A percentile compares a stretch with the other conserved stretches of the same genome.
phyloP scores from a whole-genome alignment of 2,113 vertebrate species.

The Aythya baeri region DNA sequence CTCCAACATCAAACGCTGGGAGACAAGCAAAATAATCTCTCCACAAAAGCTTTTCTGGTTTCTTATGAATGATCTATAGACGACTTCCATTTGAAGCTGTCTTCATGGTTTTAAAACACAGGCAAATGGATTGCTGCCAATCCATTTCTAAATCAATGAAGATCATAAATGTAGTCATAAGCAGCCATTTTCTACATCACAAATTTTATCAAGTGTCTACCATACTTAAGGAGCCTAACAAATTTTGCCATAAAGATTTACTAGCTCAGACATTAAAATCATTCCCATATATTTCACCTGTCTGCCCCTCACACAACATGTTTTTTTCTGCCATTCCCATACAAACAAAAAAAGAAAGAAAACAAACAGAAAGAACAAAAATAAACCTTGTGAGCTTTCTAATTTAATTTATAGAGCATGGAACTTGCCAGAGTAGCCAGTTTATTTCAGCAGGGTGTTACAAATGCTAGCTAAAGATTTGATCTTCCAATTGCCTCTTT shows the following conservation, averaged over 20 bases:
- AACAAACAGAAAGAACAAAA: not conserved
- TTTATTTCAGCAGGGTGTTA: not conserved
- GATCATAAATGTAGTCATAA: not conserved
- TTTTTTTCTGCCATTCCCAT: conserved; percentile 2
- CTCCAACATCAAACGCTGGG: not conserved
- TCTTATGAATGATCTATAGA: not conserved
- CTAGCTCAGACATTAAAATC: not conserved
- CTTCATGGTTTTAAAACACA: not conserved
- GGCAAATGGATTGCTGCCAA: not conserved
- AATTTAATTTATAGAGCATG: not conserved
- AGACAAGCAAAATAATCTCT: not conserved
- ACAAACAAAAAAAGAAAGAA: not conserved
- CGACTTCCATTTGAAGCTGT: not conserved
- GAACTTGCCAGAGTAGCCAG: not conserved
- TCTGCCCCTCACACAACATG: not conserved
- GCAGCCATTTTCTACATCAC: not conserved
- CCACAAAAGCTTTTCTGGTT: not conserved
- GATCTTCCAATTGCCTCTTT: not conserved
- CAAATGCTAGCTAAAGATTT: not conserved
- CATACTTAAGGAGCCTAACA: not conserved
- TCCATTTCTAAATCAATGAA: not conserved
- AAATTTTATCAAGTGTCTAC: not conserved
- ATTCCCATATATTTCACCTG: not conserved
- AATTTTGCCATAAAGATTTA: not conserved
- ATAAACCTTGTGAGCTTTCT: not conserved